Evolutionary conservation across 2,113 vertebrate species (phyloP), one percentile per base, ranked within the genome.

Genomic region (Eudorcas thomsonii): DNA sequence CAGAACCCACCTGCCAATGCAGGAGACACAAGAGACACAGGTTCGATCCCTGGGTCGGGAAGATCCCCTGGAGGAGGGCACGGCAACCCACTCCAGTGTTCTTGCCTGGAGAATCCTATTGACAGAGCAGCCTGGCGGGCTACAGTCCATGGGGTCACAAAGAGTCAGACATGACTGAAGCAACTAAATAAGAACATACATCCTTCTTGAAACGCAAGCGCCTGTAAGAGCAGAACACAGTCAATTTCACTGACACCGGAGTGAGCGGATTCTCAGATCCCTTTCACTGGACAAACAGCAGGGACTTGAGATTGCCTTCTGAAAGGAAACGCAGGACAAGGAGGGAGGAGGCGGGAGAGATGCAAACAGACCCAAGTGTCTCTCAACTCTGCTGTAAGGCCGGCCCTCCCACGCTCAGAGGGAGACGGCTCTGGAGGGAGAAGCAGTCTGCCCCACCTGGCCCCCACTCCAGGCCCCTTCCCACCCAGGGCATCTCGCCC

Each of bases 401-500:
- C 7, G 1, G 64, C 55, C n/a, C 80, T 62, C 62, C 64, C 16
- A 50, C 16, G 33, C 23, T 30, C 19, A 16, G 54, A 21, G 54
- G 30, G 30, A 1, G 0, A 30, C 0, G 10, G 28, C 43, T n/a
- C 17, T 0, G 12, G 28, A 0, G 5, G 26, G 36, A 50, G 12
- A 55, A 54, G 26, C 14, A 50, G 12, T 25, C 26, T 8, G 19
- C 77, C 21, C 7, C 7, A 8, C 77, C 36, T 15, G 39, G 10
- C 6, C 33, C 19, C n/a, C 1, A 77, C 30, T 82, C 25, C 33
- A 19, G 30, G 28, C 39, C 33, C n/a, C 9, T 83, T 59, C 26
- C 36, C 16, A 57, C 7, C 60, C 62, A 45, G 13, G 17, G 55
- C 14, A 26, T 36, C 39, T 62, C 7, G 50, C 43, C 36, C 55